Evolutionary conservation across 2,888 invertebrate genomes (phyloP).

Genomic region (Nephrotoma flavescens): DNA sequence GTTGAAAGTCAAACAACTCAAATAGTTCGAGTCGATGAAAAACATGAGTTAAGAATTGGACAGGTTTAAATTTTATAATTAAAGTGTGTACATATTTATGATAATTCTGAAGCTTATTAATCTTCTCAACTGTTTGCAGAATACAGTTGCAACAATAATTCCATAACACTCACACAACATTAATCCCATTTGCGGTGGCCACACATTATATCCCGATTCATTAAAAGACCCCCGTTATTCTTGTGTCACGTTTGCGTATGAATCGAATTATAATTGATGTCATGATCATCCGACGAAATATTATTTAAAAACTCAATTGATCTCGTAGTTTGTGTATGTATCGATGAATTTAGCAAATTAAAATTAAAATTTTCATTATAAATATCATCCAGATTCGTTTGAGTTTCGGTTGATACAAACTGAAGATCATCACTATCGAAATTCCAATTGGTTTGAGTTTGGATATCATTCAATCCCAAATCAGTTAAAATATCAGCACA

Average conservation of each 20-base stretch:
- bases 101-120: not conserved
- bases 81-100: too few relatives aligned
- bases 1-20: too few relatives aligned
- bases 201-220: not conserved
- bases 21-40: too few relatives aligned
- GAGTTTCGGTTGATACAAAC: conserved; percentile 43
- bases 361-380: not conserved
- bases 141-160: not conserved
- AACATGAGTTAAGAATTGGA: too few relatives aligned
- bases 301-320: not conserved
- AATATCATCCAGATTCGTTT: conserved; percentile 27
- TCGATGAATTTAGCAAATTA: conserved; percentile 8
- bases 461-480: conserved; percentile 42
- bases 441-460: conserved; percentile 46
- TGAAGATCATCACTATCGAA: conserved; percentile 8
- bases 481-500: conserved; percentile 40
- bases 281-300: not conserved
- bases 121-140: not conserved
- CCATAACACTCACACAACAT: not conserved
- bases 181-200: not conserved
- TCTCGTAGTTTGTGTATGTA: not conserved
- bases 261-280: not conserved
- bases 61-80: too few relatives aligned
- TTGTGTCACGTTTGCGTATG: conserved; percentile 1
- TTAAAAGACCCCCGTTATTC: not conserved